Conservation (phyloP, 1,140 invertebrate genomes). For the Pogonomyrmex barbatus region DNA sequence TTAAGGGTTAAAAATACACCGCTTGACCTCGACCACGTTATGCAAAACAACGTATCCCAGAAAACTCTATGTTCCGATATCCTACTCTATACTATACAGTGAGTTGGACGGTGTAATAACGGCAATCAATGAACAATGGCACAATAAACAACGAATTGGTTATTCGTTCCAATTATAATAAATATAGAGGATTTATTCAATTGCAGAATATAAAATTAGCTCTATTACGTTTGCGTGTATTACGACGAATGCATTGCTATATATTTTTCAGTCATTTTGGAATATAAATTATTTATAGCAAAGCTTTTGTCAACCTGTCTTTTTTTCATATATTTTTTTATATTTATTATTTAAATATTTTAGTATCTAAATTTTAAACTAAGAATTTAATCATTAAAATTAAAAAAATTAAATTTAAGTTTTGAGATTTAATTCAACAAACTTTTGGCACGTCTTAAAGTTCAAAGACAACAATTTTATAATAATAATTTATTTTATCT, state of each 20-base stretch:
- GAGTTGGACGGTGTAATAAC: constrained; percentile 22
- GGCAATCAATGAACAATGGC: constrained; percentile 55
- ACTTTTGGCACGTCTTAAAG: background rate
- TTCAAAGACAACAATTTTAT: background rate
- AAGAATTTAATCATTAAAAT: background rate
- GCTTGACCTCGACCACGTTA: constrained; percentile 60
- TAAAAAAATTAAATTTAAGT: background rate
- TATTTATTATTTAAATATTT: background rate
- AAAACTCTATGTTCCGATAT: constrained; percentile 29
- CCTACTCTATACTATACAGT: background rate
- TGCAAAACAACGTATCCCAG: constrained; percentile 59
- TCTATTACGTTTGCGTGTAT: constrained; percentile 29
- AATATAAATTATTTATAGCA: background rate
- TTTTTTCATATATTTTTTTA: background rate
- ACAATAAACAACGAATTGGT: constrained; percentile 51
- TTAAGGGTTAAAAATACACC: constrained; percentile 55
- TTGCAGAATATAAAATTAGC: background rate
- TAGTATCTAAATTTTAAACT: background rate
- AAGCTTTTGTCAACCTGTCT: background rate
- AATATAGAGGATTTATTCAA: background rate
- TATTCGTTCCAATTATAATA: constrained; percentile 34
- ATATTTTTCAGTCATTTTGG: background rate
- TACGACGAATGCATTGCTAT: background rate
- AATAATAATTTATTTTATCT: background rate
- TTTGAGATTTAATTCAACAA: background rate